Conservation (phyloP, 2,888 invertebrate genomes). For the Camponotus fellah region DNA sequence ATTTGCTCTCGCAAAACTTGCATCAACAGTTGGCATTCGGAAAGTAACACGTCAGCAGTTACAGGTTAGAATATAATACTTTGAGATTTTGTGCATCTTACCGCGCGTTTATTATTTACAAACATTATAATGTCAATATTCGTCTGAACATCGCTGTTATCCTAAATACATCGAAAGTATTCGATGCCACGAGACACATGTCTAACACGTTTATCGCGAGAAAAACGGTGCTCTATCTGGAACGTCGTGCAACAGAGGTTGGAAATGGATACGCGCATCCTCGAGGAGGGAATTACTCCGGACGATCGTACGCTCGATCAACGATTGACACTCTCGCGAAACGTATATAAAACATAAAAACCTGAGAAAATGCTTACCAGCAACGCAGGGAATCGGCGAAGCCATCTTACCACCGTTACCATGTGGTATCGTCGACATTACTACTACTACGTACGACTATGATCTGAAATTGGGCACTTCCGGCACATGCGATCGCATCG, state of each 20-base stretch:
- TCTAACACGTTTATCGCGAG: constrained; percentile 41
- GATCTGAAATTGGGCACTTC: background rate
- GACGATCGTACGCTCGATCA: background rate
- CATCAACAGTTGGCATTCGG: background rate
- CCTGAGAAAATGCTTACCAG: constrained; percentile 81
- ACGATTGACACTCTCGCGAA: background rate
- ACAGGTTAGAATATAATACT: background rate
- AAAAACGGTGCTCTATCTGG: background rate
- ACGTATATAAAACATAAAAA: background rate
- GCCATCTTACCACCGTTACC: constrained; percentile 85
- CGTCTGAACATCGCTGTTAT: background rate
- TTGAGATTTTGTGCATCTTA: background rate
- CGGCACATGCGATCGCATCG: background rate
- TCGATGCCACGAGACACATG: constrained; percentile 66
- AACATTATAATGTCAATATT: background rate
- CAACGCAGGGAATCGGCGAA: constrained; percentile 85
- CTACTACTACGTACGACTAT: background rate
- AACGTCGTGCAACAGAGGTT: background rate
- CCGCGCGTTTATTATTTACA: background rate
- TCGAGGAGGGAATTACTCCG: background rate
- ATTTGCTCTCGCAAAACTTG: background rate
- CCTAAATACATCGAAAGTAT: constrained; percentile 38
- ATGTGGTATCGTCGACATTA: constrained; percentile 77
- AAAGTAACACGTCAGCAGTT: constrained; percentile 42
- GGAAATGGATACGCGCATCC: background rate